A percentile compares a stretch with the other conserved stretches of the same genome.
These are phyloP conservation scores for Microplitis demolitor DNA, from an alignment of 1,140 invertebrate genomes.

Conservation along the genomic window DNA sequence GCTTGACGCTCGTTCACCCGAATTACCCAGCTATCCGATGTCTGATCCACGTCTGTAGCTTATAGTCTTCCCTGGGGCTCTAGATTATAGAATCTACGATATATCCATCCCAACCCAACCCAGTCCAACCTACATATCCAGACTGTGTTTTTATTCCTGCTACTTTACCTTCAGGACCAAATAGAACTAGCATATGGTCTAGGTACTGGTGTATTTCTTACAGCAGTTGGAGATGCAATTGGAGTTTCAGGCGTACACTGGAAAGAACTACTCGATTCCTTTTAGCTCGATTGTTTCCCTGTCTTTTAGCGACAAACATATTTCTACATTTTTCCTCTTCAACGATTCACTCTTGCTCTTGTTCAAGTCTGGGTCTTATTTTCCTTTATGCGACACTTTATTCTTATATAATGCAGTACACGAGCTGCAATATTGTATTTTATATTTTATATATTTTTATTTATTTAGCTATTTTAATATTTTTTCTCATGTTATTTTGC, in stretches of 20 bases:
- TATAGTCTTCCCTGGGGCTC: not conserved
- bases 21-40: constrained; percentile 19
- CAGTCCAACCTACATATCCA: too few species aligned
- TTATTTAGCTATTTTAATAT: too few species aligned
- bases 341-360: not conserved
- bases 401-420: too few species aligned
- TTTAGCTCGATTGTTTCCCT: constrained; percentile 8
- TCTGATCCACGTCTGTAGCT: not conserved
- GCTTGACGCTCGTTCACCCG: constrained; percentile 25
- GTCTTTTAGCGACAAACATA: not conserved
- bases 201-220: not conserved
- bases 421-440: too few species aligned
- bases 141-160: not conserved
- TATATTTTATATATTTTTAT: too few species aligned
- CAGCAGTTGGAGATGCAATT: not conserved
- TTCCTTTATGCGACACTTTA: not conserved
- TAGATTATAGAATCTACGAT: not conserved
- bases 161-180: not conserved
- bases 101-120: not conserved
- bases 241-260: not conserved
- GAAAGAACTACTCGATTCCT: not conserved
- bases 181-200: too few species aligned
- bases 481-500: too few species aligned
- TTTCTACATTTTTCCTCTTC: not conserved
- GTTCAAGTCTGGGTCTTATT: not conserved